Percentiles rank a stretch among this genome's conserved stretches.
phyloP scores from a whole-genome alignment of 2,888 invertebrate species.

The Drosophila rellima region DNA sequence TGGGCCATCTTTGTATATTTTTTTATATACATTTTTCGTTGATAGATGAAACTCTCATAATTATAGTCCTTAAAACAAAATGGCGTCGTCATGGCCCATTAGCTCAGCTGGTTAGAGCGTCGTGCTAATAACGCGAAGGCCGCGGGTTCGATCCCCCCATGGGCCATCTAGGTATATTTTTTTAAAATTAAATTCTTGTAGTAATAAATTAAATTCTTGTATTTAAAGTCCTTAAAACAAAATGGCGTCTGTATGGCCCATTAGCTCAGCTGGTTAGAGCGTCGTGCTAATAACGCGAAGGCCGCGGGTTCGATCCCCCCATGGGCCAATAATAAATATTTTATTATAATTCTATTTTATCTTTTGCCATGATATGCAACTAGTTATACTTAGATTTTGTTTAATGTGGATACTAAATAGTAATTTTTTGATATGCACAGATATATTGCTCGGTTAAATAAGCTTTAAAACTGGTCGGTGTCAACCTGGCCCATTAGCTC shows the following conservation, averaged over 20 bases:
- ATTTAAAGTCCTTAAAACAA: neutral
- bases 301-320: slow-evolving; percentile 80
- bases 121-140: slow-evolving; percentile 86
- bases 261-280: slow-evolving; percentile 86
- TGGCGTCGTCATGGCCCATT: slow-evolving; percentile 80
- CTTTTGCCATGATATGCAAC: too few species aligned
- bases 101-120: slow-evolving; percentile 86
- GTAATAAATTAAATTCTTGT: too few species aligned
- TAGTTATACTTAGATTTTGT: neutral
- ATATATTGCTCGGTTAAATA: neutral
- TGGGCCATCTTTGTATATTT: slow-evolving; percentile 51
- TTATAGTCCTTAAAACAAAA: slow-evolving; percentile 9
- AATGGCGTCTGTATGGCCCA: slow-evolving; percentile 74
- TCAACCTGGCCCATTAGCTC: slow-evolving; percentile 85
- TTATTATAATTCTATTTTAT: too few species aligned
- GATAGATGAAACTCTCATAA: neutral
- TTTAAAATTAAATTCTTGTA: too few species aligned
- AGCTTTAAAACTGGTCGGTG: neutral
- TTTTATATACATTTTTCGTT: neutral
- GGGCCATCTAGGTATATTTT: too few species aligned
- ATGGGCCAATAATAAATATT: slow-evolving; percentile 4
- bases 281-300: slow-evolving; percentile 86
- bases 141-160: slow-evolving; percentile 86
- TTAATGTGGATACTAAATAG: neutral
- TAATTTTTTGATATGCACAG: neutral